Evolutionary conservation across 2,113 vertebrate genomes (phyloP), one percentile per base, ranked within the genome.

Genomic region (Nycticryphes semicollaris): DNA sequence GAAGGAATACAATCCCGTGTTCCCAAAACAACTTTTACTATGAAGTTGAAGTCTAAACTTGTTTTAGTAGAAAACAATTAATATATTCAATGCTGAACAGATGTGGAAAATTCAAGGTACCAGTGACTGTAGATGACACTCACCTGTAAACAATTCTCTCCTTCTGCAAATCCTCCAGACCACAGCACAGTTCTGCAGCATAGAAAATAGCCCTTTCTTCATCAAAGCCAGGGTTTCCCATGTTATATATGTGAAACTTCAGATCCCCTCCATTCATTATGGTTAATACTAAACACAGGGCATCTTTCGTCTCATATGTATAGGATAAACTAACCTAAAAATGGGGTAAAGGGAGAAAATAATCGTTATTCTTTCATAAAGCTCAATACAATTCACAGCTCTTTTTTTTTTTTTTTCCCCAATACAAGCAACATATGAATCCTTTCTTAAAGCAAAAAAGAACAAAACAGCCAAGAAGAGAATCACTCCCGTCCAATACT

Each of bases 181-280:
- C 99, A 66, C 98, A 99, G 97, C 98, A 99, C 93, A 99, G 98
- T 94, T 99, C 99, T 30, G 99, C 99, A 77, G 99, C 99, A 60
- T 99, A 99, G 97, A 99, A 99, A 87, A 99, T 98, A 41, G 99
- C 98, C 47, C 99, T 98, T 97, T 98, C 98, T 95, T 99, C 99
- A 33, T 99, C 98, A 33, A 99, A 98, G 94, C 99, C 99, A 3
- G 98, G 98, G 91, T 98, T 98, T 69, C 99, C 99, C 98, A 99
- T 98, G 97, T 99, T 99, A 97, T 99, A 98, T 91, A 99, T 99
- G 97, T 99, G 99, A 93, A 99, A 99, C 96, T 99, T 99, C 84
- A 98, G 90, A 89, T 98, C 98, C 15, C 98, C 98, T 94, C 98
- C 98, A 19, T 98, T 98, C 98, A 98, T 98, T 48, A 98, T 97